Percentiles rank a stretch among this genome's conserved stretches.
Conservation (phyloP, 1,140 invertebrate genomes). For the Drosophila pandora region DNA sequence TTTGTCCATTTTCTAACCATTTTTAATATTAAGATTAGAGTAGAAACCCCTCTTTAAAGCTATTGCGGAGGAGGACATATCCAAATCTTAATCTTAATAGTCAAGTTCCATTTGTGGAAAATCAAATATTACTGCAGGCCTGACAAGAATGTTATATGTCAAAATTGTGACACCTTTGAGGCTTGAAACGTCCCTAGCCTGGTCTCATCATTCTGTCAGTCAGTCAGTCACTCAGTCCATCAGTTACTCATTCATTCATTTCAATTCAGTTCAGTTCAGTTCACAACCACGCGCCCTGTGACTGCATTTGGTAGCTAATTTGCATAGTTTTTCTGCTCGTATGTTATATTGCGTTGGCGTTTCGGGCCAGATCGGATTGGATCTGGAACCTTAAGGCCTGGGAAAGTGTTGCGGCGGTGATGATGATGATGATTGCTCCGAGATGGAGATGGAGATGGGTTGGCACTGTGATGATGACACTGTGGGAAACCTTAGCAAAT, state of each 20-base stretch:
- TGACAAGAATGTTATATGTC: not conserved
- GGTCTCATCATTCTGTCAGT: slow-evolving; percentile 34
- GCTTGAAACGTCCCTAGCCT: slow-evolving; percentile 36
- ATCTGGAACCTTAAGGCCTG: slow-evolving; percentile 59
- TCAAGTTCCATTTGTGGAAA: not conserved
- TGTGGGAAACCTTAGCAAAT: slow-evolving; percentile 78
- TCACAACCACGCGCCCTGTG: slow-evolving; percentile 55
- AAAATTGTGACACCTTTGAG: slow-evolving; percentile 10
- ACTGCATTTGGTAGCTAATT: slow-evolving; percentile 71
- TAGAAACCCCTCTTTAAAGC: not conserved
- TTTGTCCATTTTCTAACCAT: too few relatives aligned
- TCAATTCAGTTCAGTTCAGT: slow-evolving; percentile 14
- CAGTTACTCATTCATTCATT: slow-evolving; percentile 33
- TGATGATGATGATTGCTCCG: slow-evolving; percentile 22
- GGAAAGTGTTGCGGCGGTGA: slow-evolving; percentile 64
- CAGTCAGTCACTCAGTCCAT: slow-evolving; percentile 28
- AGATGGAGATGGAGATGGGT: not conserved
- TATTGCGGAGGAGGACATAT: too few relatives aligned
- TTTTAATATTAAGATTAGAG: not conserved
- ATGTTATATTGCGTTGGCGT: slow-evolving; percentile 65
- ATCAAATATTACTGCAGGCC: not conserved
- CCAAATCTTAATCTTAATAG: not conserved
- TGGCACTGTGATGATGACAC: slow-evolving; percentile 53
- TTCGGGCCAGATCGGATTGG: slow-evolving; percentile 37
- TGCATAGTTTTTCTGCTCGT: slow-evolving; percentile 64